Conservation (phyloP, 2,797 vertebrate species). For the Brotogeris chrysoptera region DNA sequence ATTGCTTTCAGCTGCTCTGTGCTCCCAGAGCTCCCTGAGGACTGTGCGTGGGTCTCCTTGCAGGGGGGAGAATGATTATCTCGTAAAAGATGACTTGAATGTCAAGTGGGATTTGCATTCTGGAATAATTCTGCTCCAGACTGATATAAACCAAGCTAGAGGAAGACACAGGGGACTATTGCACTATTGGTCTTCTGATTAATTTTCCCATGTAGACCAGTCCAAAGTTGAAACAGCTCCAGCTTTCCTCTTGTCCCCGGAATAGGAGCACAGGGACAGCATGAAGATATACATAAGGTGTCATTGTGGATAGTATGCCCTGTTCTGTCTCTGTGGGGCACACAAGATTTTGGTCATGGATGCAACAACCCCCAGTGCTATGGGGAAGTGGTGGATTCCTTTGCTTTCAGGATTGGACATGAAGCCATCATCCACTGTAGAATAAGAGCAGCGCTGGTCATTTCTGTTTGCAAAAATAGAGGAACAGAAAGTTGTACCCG, state of each 20-base stretch:
- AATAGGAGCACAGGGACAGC: accelerated
- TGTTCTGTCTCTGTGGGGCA: background rate
- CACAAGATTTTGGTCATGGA: accelerated
- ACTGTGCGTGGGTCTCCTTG: background rate
- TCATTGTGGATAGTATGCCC: background rate
- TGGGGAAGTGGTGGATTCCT: accelerated
- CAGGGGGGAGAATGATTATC: no score
- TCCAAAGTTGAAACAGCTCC: background rate
- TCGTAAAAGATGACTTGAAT: background rate
- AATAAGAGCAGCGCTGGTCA: background rate
- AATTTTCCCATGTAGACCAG: background rate
- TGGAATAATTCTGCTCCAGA: background rate
- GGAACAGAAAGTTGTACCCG: constrained; percentile 21
- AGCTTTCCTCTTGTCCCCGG: background rate
- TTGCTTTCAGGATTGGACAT: background rate
- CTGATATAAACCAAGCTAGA: background rate
- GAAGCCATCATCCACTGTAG: background rate
- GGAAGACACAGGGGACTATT: background rate
- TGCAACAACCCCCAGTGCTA: background rate
- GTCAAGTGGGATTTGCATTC: background rate
- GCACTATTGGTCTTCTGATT: background rate
- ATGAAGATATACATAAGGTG: background rate
- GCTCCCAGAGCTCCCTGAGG: background rate
- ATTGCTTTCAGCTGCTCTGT: accelerated
- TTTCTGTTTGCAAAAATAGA: background rate